These are phyloP conservation scores for Drosophila aldrichi DNA, from an alignment of 2,888 invertebrate species.

Conservation along the genomic window DNA sequence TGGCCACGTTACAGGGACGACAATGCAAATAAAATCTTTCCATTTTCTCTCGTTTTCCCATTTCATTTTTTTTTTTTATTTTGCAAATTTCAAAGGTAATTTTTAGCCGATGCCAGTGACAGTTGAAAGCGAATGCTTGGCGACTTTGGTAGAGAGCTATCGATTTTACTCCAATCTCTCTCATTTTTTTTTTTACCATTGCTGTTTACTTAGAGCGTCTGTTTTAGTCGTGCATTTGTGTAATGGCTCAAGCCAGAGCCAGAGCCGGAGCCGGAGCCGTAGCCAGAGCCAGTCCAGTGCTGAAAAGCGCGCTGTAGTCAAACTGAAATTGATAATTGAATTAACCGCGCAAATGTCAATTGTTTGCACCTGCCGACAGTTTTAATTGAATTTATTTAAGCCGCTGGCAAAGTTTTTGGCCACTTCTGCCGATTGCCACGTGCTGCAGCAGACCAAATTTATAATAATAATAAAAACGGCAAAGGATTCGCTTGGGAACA, in stretches of 20 bases:
- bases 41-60: not conserved
- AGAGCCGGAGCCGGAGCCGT: too few species aligned
- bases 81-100: slow-evolving; percentile 53
- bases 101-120: slow-evolving; percentile 54
- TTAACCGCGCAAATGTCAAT: slow-evolving; percentile 55
- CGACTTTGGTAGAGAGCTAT: slow-evolving; percentile 25
- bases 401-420: slow-evolving; percentile 39
- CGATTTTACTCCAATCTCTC: slow-evolving; percentile 21
- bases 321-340: slow-evolving; percentile 68
- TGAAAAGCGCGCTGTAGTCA: slow-evolving; percentile 22
- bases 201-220: slow-evolving; percentile 32
- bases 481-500: not conserved
- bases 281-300: slow-evolving; percentile 1
- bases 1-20: slow-evolving; percentile 37
- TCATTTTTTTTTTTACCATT: slow-evolving; percentile 1
- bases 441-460: not conserved
- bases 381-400: slow-evolving; percentile 76
- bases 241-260: slow-evolving; percentile 42
- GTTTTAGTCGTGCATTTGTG: slow-evolving; percentile 27
- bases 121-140: slow-evolving; percentile 29
- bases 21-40: slow-evolving; percentile 69
- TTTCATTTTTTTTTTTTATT: slow-evolving; percentile 7
- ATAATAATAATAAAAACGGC: not conserved
- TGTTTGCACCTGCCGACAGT: slow-evolving; percentile 60
- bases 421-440: slow-evolving; percentile 16